Base-by-base conservation (phyloP, 2,888 invertebrate genomes). In the Lordiphosa andalusiaca region DNA sequence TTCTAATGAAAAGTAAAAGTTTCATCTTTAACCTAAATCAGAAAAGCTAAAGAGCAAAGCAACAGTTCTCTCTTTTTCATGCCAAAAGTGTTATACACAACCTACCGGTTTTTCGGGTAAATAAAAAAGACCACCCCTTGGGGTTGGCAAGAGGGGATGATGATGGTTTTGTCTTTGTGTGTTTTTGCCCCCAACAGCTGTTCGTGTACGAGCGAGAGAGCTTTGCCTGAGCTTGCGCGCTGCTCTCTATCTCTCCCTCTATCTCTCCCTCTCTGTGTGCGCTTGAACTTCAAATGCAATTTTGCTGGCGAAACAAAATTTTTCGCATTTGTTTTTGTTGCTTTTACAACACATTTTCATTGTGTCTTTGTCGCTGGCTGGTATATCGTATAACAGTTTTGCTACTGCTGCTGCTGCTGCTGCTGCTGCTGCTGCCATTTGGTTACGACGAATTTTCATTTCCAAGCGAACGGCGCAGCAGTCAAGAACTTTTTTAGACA, bases 21-120 rank as follows among this genome's bases (percentile, higher is more conserved):
- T 69, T 82, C 73, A 83, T 76, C 80, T 80, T 80, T 80, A 80
- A 80, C 80, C 80, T 69, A 82, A 83, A 80, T 80, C 69, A 64
- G 63, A 62, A 60, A 30, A 30, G 30, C 62, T 68, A 73, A 60
- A 77, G 77, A 81, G 76, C 6, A 19, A 19, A 19, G 25, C 76
- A 77, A 80, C 73, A 78, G 78, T 69, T 72, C 51, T 60, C 72
- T 75, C 73, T 78, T 67, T 69, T 4, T 10, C 4, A 16, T 35
- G 38, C 41, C 64, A 21, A 36, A 49, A 60, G 60, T 76, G 63
- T 77, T 78, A 67, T 70, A 70, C 55, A 10, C 38, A 30, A 56
- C 59, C 53, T 69, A 67, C 69, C 80, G 80, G 80, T 82, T 70
- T 62, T 62, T 53, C 68, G 49, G 44, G 64, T 53, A 63, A 35